Percentiles rank a stretch among this genome's conserved stretches.
Conservation (phyloP, 2,888 invertebrate species). For the Entomobrya multifasciata region DNA sequence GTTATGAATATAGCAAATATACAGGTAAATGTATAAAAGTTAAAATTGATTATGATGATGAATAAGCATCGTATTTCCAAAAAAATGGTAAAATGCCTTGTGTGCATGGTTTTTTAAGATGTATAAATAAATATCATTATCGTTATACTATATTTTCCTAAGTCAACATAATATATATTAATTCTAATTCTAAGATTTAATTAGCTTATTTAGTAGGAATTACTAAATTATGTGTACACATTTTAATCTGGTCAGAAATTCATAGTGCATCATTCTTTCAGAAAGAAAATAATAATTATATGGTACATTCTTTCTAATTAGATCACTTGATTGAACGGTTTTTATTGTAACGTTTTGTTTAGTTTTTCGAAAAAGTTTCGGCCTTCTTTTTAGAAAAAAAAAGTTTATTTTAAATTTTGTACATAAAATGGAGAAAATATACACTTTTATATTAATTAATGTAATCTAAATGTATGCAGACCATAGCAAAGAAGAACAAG, state of each 20-base stretch:
- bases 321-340: not conserved
- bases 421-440: not conserved
- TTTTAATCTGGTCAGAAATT: slow-evolving; percentile 51
- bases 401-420: not conserved
- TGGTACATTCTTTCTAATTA: not conserved
- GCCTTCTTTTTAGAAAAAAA: not conserved
- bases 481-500: slow-evolving; percentile 3
- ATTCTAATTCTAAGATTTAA: too few species aligned
- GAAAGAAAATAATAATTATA: too few species aligned
- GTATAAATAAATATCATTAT: not conserved
- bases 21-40: not conserved
- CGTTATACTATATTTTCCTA: too few species aligned
- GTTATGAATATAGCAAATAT: not conserved
- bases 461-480: not conserved
- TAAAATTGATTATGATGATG: not conserved
- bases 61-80: not conserved
- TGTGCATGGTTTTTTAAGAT: not conserved
- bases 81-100: not conserved
- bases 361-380: not conserved
- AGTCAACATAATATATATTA: too few species aligned
- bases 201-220: too few species aligned
- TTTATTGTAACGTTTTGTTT: not conserved
- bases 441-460: not conserved
- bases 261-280: too few species aligned
- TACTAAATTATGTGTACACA: slow-evolving; percentile 1